phyloP scores from a whole-genome alignment of 2,888 invertebrate species.

The Lochmaea capreae region DNA sequence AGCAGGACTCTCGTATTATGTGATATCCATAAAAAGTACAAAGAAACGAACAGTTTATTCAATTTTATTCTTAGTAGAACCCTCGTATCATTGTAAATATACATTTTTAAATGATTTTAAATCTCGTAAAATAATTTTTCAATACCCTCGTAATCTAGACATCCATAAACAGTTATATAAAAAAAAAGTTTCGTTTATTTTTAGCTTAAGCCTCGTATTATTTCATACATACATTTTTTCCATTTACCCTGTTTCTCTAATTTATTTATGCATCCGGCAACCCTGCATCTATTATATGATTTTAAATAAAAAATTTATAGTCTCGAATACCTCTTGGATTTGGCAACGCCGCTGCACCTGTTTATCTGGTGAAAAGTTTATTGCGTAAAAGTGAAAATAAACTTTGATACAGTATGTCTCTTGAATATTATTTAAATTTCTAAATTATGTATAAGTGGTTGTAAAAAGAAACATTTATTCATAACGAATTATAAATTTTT shows the following conservation, averaged over 20 bases:
- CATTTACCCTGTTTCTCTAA: not conserved
- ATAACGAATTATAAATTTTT: no score
- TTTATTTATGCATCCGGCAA: not conserved
- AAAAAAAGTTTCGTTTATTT: no score
- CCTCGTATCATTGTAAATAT: not conserved
- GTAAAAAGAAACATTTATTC: no score
- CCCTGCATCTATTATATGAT: not conserved
- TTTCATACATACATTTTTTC: no score
- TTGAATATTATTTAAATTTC: not conserved
- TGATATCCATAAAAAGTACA: no score
- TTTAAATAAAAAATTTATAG: not conserved
- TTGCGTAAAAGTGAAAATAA: slow-evolving; percentile 6
- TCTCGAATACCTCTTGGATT: not conserved
- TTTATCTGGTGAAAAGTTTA: slow-evolving; percentile 7
- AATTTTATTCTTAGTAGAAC: not conserved
- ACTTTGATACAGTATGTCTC: not conserved
- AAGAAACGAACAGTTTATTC: no score
- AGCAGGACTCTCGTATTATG: not conserved
- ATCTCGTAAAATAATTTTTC: no score
- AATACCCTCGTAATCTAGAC: no score
- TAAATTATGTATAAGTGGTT: not conserved
- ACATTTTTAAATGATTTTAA: not conserved
- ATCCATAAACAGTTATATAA: no score
- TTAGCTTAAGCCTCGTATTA: no score
- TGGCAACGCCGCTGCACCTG: slow-evolving; percentile 2